Base-by-base conservation (phyloP, 2,888 invertebrate species). In the Cistogaster globosa region DNA sequence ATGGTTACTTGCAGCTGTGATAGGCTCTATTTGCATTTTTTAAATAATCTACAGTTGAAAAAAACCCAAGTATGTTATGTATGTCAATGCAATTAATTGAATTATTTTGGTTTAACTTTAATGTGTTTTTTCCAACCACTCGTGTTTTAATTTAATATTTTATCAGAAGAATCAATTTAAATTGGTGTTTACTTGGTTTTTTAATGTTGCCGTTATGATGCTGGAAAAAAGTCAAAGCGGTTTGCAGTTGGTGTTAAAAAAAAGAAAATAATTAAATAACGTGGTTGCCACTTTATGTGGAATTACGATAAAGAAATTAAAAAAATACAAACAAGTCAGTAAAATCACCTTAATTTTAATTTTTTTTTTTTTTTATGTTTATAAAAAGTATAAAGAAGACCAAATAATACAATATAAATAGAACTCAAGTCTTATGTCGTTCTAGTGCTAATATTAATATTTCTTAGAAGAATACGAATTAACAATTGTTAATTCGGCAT, bases 131-230 rank as follows among this genome's bases (percentile, higher is more conserved):
- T 26, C 26, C 42, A 57, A 57, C 57, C 57, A 45, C 36, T 55
- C 57, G 9, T 42, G 22, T 57, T 69, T 38, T 57, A 26, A 57
- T 57, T 42, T 57, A 42, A 26, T n/a, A 26, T 45, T 42, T 69
- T 57, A 57, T 38, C 38, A 45, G 3, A 57, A 57, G 69, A 58
- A 71, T 71, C 48, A 58, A 18, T 58, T 71, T 48, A 18, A 58
- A 48, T 58, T 58, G 42, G 14, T 42, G 45, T 58, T 71, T 71
- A 71, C 58, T 71, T 71, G 45, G 32, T 58, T 71, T 71, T 71
- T 71, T 58, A 71, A 58, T 45, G 58, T 12, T 48, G 48, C 38
- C 58, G 58, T 71, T 45, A 6, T 14, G 20, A 20, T 53, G 36
- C 32, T 14, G 45, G 58, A 18, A 26, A 55, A 55, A 55, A 71